These are phyloP conservation scores for Chascanopsetta lugubris DNA, from an alignment of 2,113 vertebrate species.

Conservation along the genomic window DNA sequence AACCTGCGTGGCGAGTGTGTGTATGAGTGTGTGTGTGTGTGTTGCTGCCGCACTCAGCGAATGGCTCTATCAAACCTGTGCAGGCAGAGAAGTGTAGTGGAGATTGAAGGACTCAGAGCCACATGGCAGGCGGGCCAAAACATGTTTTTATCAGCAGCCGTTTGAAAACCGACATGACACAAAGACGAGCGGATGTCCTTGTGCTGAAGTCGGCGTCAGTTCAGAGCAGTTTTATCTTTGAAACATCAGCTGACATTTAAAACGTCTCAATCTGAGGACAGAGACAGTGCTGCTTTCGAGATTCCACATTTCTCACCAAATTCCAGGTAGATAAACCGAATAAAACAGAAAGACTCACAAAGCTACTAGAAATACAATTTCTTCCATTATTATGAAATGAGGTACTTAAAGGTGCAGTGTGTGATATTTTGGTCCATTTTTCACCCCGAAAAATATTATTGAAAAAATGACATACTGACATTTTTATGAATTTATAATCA, in stretches of 20 bases:
- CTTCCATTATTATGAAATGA: too few species aligned
- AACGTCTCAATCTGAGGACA: constrained; percentile 5
- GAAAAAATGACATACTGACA: too few species aligned
- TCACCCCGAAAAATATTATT: too few species aligned
- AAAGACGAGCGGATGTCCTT: constrained; percentile 28
- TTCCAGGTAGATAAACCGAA: too few species aligned
- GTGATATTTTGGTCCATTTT: too few species aligned
- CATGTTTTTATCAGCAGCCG: constrained; percentile 49
- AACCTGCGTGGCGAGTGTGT: constrained; percentile 30
- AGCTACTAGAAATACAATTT: too few species aligned
- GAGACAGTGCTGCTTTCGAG: not conserved
- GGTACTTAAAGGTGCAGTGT: too few species aligned
- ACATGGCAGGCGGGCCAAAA: constrained; percentile 41
- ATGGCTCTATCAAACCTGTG: constrained; percentile 43
- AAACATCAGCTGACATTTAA: constrained; percentile 41
- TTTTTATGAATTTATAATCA: too few species aligned
- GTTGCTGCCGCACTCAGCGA: constrained; percentile 29
- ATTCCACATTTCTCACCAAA: not conserved
- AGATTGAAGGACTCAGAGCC: constrained; percentile 31
- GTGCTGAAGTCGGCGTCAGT: constrained; percentile 17
- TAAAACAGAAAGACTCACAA: too few species aligned
- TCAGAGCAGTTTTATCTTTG: constrained; percentile 31
- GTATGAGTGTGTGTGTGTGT: constrained; percentile 11
- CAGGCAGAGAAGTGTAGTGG: constrained; percentile 30
- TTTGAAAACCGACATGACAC: not conserved